phyloP scores from a whole-genome alignment of 2,113 vertebrate genomes.

The Apodemus speciosus region DNA sequence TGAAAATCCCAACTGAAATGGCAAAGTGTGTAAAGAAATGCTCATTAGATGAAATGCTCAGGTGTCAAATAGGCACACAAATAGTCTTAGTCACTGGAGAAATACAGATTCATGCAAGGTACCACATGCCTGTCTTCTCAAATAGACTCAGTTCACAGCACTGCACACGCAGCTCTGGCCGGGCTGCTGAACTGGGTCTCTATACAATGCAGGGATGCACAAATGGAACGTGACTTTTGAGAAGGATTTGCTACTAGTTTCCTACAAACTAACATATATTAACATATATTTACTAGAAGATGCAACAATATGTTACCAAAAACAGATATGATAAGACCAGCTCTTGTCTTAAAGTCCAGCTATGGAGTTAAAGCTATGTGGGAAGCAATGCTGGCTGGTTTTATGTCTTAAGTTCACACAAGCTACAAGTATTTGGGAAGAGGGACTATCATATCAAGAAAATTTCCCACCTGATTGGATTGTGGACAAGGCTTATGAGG shows the following conservation, averaged over 20 bases:
- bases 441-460: neutral
- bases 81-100: neutral
- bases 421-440: no score
- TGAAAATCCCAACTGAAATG: neutral
- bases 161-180: accelerated
- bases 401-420: neutral
- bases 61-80: neutral
- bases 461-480: neutral
- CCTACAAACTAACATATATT: neutral
- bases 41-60: neutral
- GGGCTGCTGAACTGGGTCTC: neutral
- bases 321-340: neutral
- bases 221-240: neutral
- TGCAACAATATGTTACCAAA: neutral
- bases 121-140: no score
- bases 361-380: neutral
- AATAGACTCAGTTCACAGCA: neutral
- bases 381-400: neutral
- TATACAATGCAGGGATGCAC: neutral
- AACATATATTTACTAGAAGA: neutral
- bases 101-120: neutral
- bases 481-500: neutral
- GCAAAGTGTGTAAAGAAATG: neutral
- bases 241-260: neutral
- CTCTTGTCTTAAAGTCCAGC: no score